Base-by-base conservation (phyloP, 1,140 invertebrate genomes). In the Hypothenemus hampei region DNA sequence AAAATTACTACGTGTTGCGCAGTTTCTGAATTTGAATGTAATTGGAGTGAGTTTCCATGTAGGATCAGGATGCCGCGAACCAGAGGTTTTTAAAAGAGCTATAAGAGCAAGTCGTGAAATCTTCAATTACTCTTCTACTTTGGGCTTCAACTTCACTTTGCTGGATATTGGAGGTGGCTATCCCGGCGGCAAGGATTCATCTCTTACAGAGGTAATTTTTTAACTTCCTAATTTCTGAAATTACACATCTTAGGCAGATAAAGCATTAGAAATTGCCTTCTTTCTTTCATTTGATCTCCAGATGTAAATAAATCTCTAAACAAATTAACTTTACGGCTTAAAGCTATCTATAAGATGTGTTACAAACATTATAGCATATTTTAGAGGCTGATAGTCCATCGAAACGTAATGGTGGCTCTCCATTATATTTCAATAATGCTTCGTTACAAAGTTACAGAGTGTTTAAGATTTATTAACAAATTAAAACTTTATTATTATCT, bases 41-140 rank as follows among this genome's bases (percentile, higher is more conserved):
- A 77, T 93, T 49, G 95, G 95, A 21, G 81, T 90, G 3, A 85
- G 87, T 55, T 94, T 94, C 71, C 91, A 95, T 67, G 91, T 93
- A 63, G 91, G 91, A 0, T 91, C 88, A 1, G 89, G 89, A 11
- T 92, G 90, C 64, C 74, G 78, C 5, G 87, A 93, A 67, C 79
- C 83, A 20, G 78, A 76, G 7, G 86, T 87, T 21, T 94, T 86
- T 67, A 71, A 78, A 37, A 78, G 85, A n/a, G 90, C 88, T 15
- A 86, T 93, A 46, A 68, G 71, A 13, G 75, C 79, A 58, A 78
- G 83, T 2, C 77, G 79, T 22, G 73, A 76, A 35, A 71, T 93
- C 10, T 94, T 94, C 68, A 77, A 85, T 48, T 70, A 83, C 51
- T 89, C 81, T 1, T 67, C 66, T 3, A 69, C 78, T n/a, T 61